These are phyloP conservation scores for Ginglymostoma cirratum DNA, from an alignment of 2,113 vertebrate genomes.

Conservation along the genomic window DNA sequence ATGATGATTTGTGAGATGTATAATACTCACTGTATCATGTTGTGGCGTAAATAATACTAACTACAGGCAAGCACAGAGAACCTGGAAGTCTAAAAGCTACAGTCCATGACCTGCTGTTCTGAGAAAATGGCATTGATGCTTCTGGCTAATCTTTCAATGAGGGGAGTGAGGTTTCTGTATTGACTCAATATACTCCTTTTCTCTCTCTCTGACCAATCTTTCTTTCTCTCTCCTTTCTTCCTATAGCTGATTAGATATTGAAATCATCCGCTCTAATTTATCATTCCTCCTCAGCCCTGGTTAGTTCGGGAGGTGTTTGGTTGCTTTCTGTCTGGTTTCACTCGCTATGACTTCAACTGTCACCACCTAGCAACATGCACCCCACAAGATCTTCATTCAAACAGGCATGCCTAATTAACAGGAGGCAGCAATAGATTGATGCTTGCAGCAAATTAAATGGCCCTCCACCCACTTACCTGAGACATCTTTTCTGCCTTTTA, in stretches of 20 bases:
- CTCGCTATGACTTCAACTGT: background rate
- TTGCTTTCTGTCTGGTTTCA: background rate
- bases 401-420: background rate
- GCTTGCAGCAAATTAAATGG: background rate
- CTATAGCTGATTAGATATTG: background rate
- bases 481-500: background rate
- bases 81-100: background rate
- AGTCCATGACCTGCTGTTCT: background rate
- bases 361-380: background rate
- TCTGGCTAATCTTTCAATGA: background rate
- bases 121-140: background rate
- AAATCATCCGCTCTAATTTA: background rate
- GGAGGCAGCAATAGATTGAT: background rate
- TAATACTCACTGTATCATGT: background rate
- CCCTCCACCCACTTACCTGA: background rate
- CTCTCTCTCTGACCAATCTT: background rate
- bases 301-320: background rate
- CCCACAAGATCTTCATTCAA: background rate
- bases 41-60: too few relatives aligned
- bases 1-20: background rate
- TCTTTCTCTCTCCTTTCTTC: background rate
- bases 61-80: background rate
- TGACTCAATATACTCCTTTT: background rate
- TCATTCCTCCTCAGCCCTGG: background rate
- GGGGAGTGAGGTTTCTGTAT: background rate